Evolutionary conservation across 2,797 vertebrate genomes (phyloP).

Genomic region (Danio albolineatus): DNA sequence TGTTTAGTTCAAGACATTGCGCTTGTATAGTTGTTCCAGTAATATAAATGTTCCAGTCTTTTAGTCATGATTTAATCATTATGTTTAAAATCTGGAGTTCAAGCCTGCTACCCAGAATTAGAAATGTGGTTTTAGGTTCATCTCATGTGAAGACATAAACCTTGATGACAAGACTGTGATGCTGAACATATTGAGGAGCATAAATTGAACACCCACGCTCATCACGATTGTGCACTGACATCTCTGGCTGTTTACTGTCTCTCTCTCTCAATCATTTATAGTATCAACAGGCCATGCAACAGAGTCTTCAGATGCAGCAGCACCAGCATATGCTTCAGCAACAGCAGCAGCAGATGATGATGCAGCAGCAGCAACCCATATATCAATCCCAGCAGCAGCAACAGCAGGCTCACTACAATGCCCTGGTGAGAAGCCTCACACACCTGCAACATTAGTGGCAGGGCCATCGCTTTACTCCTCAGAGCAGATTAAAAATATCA

Average conservation of each 20-base stretch:
- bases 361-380: slow-evolving; percentile 82
- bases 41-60: not conserved
- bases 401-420: slow-evolving; percentile 85
- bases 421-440: slow-evolving; percentile 82
- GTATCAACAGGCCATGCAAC: slow-evolving; percentile 80
- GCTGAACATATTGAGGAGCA: slow-evolving; percentile 2
- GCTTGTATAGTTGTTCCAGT: not conserved
- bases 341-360: slow-evolving; percentile 80
- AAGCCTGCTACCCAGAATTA: not conserved
- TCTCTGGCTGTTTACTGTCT: not conserved
- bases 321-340: slow-evolving; percentile 80
- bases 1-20: not conserved
- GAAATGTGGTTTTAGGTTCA: not conserved
- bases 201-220: not conserved
- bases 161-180: not conserved
- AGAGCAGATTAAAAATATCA: not conserved
- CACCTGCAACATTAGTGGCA: slow-evolving; percentile 18
- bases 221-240: not conserved
- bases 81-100: not conserved
- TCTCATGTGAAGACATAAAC: not conserved
- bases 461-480: not conserved
- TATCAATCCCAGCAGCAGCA: slow-evolving; percentile 82
- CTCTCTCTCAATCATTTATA: slow-evolving; percentile 30
- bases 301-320: slow-evolving; percentile 74
- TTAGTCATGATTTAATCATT: no score